phyloP scores from a whole-genome alignment of 1,140 invertebrate genomes.

The Sarcophaga bullata region DNA sequence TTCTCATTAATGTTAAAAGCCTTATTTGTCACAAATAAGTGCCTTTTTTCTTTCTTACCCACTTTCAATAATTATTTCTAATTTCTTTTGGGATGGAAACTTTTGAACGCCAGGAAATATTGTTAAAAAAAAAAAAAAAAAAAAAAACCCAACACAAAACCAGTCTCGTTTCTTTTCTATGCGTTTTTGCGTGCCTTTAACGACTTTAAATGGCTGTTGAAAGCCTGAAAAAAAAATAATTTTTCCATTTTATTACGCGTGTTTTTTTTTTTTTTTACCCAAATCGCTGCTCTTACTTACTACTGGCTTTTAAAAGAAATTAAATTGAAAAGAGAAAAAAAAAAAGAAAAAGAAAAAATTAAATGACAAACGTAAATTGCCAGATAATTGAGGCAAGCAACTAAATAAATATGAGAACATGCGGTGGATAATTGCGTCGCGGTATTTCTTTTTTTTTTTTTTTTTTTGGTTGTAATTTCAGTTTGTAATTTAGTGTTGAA shows the following conservation, averaged over 20 bases:
- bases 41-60: too few species aligned
- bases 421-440: background rate
- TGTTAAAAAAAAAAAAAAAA: too few species aligned
- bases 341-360: background rate
- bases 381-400: background rate
- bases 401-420: too few species aligned
- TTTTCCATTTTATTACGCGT: constrained; percentile 4
- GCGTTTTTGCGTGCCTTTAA: background rate
- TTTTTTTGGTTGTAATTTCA: background rate
- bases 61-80: too few species aligned
- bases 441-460: background rate
- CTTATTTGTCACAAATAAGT: too few species aligned
- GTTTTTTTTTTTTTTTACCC: background rate
- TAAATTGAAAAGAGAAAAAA: background rate
- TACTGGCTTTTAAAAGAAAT: background rate
- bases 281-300: background rate
- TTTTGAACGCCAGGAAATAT: too few species aligned
- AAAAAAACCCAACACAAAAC: too few species aligned
- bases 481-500: constrained; percentile 1
- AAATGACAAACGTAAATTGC: background rate
- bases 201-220: background rate
- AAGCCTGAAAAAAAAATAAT: background rate
- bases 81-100: too few species aligned
- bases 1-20: too few species aligned
- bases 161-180: too few species aligned